phyloP scores from a whole-genome alignment of 2,113 vertebrate genomes.

The Melanocharis versteri region DNA sequence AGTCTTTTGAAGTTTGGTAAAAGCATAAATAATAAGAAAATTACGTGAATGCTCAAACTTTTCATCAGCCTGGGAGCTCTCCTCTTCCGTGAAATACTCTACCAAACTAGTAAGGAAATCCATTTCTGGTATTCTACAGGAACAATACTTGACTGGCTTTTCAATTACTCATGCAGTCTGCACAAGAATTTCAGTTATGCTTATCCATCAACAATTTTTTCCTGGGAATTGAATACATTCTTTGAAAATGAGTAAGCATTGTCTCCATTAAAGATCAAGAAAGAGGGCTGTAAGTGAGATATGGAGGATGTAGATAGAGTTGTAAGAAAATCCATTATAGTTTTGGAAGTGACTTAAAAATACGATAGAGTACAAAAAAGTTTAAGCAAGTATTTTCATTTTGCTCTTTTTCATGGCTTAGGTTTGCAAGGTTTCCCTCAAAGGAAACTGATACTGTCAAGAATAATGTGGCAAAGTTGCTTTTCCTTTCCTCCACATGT shows the following conservation, averaged over 20 bases:
- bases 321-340: not conserved
- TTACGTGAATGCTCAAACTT: not conserved
- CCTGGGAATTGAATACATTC: not conserved
- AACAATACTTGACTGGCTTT: not conserved
- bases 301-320: not conserved
- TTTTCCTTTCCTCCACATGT: not conserved
- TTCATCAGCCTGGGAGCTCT: not conserved
- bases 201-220: not conserved
- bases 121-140: not conserved
- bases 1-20: not conserved
- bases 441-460: not conserved
- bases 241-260: not conserved
- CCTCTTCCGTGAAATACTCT: not conserved
- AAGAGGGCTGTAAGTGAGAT: not conserved
- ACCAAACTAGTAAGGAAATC: not conserved
- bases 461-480: not conserved
- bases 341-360: not conserved
- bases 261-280: not conserved
- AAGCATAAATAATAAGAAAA: not conserved
- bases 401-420: not conserved
- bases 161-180: not conserved
- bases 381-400: not conserved
- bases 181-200: not conserved
- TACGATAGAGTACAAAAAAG: not conserved
- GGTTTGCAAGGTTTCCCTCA: not conserved